Conservation (phyloP, 2,113 vertebrate genomes). For the Callopanchax toddi region DNA sequence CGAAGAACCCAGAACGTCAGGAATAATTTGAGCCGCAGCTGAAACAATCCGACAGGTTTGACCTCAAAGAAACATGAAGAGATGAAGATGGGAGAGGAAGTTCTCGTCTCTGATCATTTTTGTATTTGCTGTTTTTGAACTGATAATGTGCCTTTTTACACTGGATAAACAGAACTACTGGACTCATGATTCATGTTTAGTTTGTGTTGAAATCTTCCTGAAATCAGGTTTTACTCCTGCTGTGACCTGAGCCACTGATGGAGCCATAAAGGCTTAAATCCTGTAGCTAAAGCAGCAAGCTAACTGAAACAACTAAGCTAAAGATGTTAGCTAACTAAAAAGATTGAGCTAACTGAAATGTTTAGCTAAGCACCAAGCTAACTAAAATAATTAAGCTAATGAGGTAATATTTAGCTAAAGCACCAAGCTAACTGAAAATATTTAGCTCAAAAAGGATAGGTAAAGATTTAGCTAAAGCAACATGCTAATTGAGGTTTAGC, state of each 20-base stretch:
- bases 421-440: too few species aligned
- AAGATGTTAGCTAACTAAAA: too few species aligned
- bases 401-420: too few species aligned
- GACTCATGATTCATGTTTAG: slow-evolving; percentile 20
- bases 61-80: neutral
- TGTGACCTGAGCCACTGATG: slow-evolving; percentile 2
- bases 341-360: neutral
- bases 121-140: neutral
- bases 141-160: slow-evolving; percentile 59
- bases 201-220: slow-evolving; percentile 11
- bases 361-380: too few species aligned
- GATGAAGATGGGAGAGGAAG: neutral
- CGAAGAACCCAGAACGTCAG: too few species aligned
- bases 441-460: too few species aligned
- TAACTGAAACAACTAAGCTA: neutral
- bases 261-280: neutral
- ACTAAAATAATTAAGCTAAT: too few species aligned
- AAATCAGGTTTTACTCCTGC: slow-evolving; percentile 21
- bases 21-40: neutral
- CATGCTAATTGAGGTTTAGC: too few species aligned
- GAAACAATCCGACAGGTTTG: neutral
- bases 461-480: too few species aligned
- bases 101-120: neutral
- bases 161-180: slow-evolving; percentile 33
- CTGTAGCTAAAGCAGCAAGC: neutral